These are phyloP conservation scores for Diorhabda sublineata DNA, from an alignment of 1,140 invertebrate species.

Conservation along the genomic window DNA sequence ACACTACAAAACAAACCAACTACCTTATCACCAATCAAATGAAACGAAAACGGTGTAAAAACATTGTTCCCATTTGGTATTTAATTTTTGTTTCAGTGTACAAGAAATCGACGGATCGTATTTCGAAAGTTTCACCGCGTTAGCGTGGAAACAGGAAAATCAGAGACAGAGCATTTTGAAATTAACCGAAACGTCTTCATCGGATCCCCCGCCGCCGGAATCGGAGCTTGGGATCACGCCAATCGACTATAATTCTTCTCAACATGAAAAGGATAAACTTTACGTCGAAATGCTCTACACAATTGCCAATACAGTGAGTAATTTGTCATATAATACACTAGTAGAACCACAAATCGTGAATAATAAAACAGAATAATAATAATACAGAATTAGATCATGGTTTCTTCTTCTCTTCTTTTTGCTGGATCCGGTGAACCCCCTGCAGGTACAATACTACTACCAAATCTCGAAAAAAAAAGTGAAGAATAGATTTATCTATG, in stretches of 20 bases:
- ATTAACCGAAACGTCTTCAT: slow-evolving; percentile 61
- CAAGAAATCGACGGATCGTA: slow-evolving; percentile 91
- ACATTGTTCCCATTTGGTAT: too few species aligned
- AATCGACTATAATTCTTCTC: slow-evolving; percentile 60
- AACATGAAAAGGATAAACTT: slow-evolving; percentile 77
- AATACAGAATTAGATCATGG: background rate
- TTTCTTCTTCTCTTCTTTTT: too few species aligned
- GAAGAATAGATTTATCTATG: too few species aligned
- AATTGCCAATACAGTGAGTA: slow-evolving; percentile 85
- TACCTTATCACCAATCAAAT: too few species aligned
- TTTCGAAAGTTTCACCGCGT: slow-evolving; percentile 86
- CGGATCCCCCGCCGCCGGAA: slow-evolving; percentile 64
- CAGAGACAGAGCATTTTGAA: slow-evolving; percentile 70
- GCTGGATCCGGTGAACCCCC: too few species aligned
- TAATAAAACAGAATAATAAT: background rate
- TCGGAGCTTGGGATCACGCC: slow-evolving; percentile 61
- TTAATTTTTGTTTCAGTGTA: slow-evolving; percentile 55
- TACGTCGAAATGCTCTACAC: slow-evolving; percentile 94
- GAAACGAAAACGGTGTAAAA: too few species aligned
- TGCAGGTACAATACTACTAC: too few species aligned
- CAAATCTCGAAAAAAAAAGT: too few species aligned
- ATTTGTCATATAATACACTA: background rate
- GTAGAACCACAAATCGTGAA: background rate
- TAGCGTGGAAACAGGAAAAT: slow-evolving; percentile 87
- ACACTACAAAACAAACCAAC: too few species aligned